Evolutionary conservation across 2,113 vertebrate genomes (phyloP), one percentile per base, ranked within the genome.

Genomic region (Trematomus loennbergii): DNA sequence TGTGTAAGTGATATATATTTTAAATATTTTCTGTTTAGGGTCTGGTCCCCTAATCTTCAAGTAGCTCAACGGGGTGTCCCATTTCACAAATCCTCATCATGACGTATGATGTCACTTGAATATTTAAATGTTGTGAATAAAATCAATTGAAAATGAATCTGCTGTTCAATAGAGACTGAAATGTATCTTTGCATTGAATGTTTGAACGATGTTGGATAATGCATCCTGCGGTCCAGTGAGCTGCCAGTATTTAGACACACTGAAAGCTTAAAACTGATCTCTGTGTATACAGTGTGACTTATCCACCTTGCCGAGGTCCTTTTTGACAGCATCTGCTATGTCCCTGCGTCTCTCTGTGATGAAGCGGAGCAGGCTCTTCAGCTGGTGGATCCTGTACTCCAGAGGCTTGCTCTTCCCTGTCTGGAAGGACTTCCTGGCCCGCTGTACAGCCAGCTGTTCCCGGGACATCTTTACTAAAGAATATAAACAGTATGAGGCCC

Each of bases 301-400:
- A 9, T 70, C 59, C 43, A 97, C 97, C 96, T 96, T 97, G 83
- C 90, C 71, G 1, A 97, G 92, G 75, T 98, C 96, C 0, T 84
- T 93, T 0, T 84, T 87, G 57, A 97, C 83, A 1, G 96, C 95
- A 0, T 82, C 83, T 0, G 70, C 45, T 7, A 97, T 91, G 1
- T 96, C 95, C 5, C 63, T 36, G 18, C 93, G 87, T 54, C 86
- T 90, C 88, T 97, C 96, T 1, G 60, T 40, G 78, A 96, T 18
- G 92, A 97, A 95, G 72, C 86, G 86, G 66, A 89, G 85, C 69
- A 97, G 82, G 17, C 88, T 91, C 83, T 93, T 93, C 79, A 97
- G 92, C 90, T 97, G 97, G 78, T 94, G 93, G 17, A 94, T 1
- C 60, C 97, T 91, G 94, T 92, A 97, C 50, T 95, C 91, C 89